phyloP scores from a whole-genome alignment of 2,797 vertebrate species.

The Protosalanx chinensis region DNA sequence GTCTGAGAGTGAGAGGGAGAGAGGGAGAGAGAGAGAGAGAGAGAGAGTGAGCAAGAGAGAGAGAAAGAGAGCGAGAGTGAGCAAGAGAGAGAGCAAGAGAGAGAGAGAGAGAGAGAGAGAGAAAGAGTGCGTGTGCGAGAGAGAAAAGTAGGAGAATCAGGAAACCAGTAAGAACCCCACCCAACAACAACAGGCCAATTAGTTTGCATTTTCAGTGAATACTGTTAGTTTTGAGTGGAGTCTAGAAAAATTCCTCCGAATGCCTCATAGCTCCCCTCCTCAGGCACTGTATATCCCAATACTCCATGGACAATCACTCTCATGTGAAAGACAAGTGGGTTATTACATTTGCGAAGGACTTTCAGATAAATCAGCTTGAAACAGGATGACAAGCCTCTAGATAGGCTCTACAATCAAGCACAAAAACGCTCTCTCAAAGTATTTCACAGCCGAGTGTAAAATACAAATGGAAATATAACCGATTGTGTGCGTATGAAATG shows the following conservation, averaged over 20 bases:
- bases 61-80: no score
- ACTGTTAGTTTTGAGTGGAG: neutral
- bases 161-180: neutral
- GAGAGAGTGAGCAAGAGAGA: neutral
- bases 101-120: no score
- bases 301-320: neutral
- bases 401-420: slow-evolving; percentile 17
- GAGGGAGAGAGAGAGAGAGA: neutral
- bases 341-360: neutral
- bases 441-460: slow-evolving; percentile 14
- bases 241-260: neutral
- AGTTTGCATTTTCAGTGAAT: neutral
- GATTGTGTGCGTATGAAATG: slow-evolving; percentile 19
- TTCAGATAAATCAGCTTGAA: slow-evolving; percentile 17
- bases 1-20: neutral
- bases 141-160: neutral
- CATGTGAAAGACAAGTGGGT: neutral
- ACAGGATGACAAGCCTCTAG: neutral
- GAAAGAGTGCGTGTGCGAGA: no score
- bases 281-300: neutral
- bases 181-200: neutral
- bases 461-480: slow-evolving; percentile 25
- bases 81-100: no score
- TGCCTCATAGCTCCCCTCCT: neutral
- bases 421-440: slow-evolving; percentile 9